Conservation (phyloP, 2,797 vertebrate species). For the Decapterus maruadsi region DNA sequence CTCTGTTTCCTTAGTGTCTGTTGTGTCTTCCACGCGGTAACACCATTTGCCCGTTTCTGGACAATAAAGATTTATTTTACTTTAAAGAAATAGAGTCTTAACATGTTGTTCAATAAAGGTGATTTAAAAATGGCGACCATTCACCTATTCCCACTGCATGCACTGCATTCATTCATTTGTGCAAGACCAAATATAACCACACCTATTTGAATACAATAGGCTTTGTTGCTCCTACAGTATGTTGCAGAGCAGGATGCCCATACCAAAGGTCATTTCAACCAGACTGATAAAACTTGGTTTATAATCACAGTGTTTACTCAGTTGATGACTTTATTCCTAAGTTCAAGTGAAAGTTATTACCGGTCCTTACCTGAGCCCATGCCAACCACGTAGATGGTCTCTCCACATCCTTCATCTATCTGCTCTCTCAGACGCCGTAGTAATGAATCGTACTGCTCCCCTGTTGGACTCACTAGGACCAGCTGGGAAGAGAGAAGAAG, state of each 20-base stretch:
- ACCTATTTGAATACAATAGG: not conserved
- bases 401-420: constrained; percentile 94
- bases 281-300: too few relatives aligned
- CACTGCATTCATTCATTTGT: not conserved
- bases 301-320: too few relatives aligned
- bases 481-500: constrained; percentile 79
- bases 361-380: constrained; percentile 93
- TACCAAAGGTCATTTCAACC: too few relatives aligned
- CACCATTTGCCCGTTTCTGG: too few relatives aligned
- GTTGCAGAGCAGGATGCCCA: not conserved
- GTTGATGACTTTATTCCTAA: not conserved
- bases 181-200: not conserved
- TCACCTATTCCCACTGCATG: not conserved
- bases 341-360: not conserved
- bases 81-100: too few relatives aligned
- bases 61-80: too few relatives aligned
- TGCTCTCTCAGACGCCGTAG: constrained; percentile 91
- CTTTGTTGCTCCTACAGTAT: not conserved
- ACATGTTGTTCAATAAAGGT: not conserved
- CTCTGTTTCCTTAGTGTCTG: too few relatives aligned
- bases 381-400: constrained; percentile 96
- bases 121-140: not conserved
- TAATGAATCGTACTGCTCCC: constrained; percentile 95
- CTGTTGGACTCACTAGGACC: constrained; percentile 94
- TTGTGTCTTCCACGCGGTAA: too few relatives aligned